phyloP scores from a whole-genome alignment of 2,113 vertebrate genomes.

The human region GRCh38 chr13:85360001-85360500 shows the following conservation, averaged over 20 bases:
- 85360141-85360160: background rate
- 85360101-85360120: background rate
- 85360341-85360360: background rate
- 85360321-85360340: background rate
- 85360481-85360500: background rate
- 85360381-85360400: background rate
- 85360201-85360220: fast-evolving
- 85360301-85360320: background rate
- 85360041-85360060: background rate
- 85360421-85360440: background rate
- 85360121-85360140: background rate
- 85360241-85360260: background rate
- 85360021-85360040: background rate
- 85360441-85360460: background rate
- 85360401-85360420: background rate
- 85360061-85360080: background rate
- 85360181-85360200: background rate
- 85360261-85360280: background rate
- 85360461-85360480: background rate
- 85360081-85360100: background rate
- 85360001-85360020: background rate
- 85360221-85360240: fast-evolving
- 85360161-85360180: background rate
- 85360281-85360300: background rate
- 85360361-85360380: background rate